These are phyloP conservation scores for Argynnis bischoffii DNA, from an alignment of 2,888 invertebrate genomes.

Conservation along the genomic window DNA sequence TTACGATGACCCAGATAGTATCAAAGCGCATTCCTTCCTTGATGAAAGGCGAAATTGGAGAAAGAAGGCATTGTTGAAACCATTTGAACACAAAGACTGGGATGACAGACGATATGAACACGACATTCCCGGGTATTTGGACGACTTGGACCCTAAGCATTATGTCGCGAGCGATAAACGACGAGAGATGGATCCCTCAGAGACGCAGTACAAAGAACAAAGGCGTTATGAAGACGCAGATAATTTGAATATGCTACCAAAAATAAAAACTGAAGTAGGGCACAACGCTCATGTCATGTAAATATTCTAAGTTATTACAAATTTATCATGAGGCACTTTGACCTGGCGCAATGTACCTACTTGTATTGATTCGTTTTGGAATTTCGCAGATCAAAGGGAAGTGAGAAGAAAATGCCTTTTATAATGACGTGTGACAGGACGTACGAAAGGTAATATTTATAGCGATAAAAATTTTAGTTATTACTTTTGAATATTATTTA, in stretches of 20 bases:
- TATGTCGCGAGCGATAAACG: conserved; percentile 50
- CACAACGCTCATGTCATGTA: conserved; percentile 46
- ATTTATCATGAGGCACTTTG: not conserved
- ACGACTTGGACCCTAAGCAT: conserved; percentile 56
- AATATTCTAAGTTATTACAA: conserved; percentile 24
- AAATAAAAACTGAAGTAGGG: conserved; percentile 54
- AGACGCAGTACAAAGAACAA: conserved; percentile 49
- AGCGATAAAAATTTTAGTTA: too few relatives aligned
- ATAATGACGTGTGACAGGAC: conserved; percentile 66
- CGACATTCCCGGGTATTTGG: conserved; percentile 56
- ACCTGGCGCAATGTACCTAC: not conserved
- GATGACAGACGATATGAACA: conserved; percentile 58
- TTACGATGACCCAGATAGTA: conserved; percentile 64
- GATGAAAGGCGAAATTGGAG: conserved; percentile 71
- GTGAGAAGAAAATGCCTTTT: conserved; percentile 56
- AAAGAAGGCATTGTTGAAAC: conserved; percentile 60
- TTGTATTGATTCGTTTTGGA: not conserved
- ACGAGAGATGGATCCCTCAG: conserved; percentile 51
- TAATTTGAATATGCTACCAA: conserved; percentile 48
- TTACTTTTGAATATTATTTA: too few relatives aligned
- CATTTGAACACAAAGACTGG: conserved; percentile 59
- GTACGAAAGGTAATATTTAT: conserved; percentile 62
- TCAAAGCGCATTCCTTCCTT: conserved; percentile 58
- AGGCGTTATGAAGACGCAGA: conserved; percentile 60
- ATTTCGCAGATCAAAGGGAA: conserved; percentile 63